A percentile compares a stretch with the other conserved stretches of the same genome.
These are phyloP conservation scores for Spilosoma lubricipeda DNA, from an alignment of 2,888 invertebrate species.

Conservation along the genomic window DNA sequence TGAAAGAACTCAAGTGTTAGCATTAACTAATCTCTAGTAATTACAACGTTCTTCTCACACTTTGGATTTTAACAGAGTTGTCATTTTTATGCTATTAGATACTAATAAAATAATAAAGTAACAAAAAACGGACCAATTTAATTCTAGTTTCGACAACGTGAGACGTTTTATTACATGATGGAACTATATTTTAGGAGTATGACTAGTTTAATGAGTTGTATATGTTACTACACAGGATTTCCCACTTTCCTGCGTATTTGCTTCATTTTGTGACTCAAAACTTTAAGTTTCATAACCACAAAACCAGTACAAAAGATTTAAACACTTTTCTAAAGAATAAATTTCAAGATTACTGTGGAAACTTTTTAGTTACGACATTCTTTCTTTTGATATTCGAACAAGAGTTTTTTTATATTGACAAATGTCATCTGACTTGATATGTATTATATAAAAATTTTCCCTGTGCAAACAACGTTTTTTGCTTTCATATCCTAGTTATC, in stretches of 20 bases:
- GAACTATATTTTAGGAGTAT: too few species aligned
- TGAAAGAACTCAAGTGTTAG: background rate
- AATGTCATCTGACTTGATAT: too few species aligned
- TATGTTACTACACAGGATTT: background rate
- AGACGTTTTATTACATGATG: background rate
- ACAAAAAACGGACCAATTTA: background rate
- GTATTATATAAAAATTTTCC: too few species aligned
- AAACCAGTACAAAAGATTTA: conserved; percentile 21
- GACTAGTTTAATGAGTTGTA: background rate
- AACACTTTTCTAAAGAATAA: conserved; percentile 41
- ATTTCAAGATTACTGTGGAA: conserved; percentile 44
- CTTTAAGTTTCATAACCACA: conserved; percentile 17
- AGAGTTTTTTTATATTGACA: too few species aligned
- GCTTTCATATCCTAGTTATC: too few species aligned
- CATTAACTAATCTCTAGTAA: background rate
- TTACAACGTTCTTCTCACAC: background rate
- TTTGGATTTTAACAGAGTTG: too few species aligned
- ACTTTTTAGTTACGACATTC: too few species aligned
- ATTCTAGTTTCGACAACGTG: background rate
- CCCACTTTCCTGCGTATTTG: background rate
- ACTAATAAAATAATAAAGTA: too few species aligned
- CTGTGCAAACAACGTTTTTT: too few species aligned
- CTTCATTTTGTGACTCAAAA: too few species aligned
- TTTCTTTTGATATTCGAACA: too few species aligned
- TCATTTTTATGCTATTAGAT: too few species aligned